A percentile compares a stretch with the other conserved stretches of the same genome.
These are phyloP conservation scores for Heteractis magnifica DNA, from an alignment of 92 coral and sea anemone species.

Conservation along the genomic window DNA sequence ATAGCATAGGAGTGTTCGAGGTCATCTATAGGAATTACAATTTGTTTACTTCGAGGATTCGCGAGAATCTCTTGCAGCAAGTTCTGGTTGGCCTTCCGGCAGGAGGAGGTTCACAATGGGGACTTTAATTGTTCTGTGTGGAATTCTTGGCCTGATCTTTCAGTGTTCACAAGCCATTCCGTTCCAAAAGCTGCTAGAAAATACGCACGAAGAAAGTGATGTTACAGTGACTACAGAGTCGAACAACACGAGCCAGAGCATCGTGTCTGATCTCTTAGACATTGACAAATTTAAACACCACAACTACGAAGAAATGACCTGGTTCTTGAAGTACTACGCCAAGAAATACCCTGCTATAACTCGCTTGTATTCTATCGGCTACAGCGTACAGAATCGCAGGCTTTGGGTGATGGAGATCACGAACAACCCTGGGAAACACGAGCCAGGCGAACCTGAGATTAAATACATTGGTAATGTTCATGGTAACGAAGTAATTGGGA, in stretches of 20 bases:
- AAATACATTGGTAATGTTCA: conserved; percentile 87
- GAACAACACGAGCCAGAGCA: not conserved
- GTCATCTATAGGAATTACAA: conserved; percentile 16
- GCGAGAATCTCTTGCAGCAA: not conserved
- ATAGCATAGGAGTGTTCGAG: not conserved
- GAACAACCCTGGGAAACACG: conserved; percentile 78
- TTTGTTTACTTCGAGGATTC: not conserved
- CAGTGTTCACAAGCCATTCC: not conserved
- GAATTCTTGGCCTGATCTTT: not conserved
- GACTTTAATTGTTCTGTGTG: not conserved
- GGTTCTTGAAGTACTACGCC: conserved; percentile 93
- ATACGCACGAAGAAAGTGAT: not conserved
- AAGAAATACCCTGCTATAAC: conserved; percentile 77
- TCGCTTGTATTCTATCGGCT: conserved; percentile 83
- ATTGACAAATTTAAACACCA: conserved; percentile 79
- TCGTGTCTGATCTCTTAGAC: conserved; percentile 53
- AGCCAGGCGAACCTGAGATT: conserved; percentile 92
- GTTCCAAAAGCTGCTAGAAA: not conserved
- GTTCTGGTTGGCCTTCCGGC: not conserved
- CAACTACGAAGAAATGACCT: conserved; percentile 85
- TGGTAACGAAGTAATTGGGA: conserved; percentile 88
- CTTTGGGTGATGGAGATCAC: conserved; percentile 96
- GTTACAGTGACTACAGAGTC: not conserved
- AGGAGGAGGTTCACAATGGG: not conserved
- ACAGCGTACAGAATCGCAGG: conserved; percentile 94